phyloP scores from a whole-genome alignment of 2,797 vertebrate species.

The Macroramphosus scolopax region DNA sequence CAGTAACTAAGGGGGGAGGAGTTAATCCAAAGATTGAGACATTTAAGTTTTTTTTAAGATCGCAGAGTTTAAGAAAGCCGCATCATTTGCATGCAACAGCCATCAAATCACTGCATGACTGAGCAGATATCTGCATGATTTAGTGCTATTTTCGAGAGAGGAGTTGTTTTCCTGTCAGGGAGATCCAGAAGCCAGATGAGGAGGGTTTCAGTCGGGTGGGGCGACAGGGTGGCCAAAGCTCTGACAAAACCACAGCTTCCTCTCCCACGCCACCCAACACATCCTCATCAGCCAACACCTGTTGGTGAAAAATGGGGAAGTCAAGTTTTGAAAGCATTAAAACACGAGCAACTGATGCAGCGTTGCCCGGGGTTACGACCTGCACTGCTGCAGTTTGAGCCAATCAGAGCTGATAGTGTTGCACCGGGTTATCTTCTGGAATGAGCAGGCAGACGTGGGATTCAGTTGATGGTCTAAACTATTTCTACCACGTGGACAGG shows the following conservation, averaged over 20 bases:
- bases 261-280: constrained; percentile 52
- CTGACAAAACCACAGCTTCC: constrained; percentile 69
- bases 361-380: not conserved
- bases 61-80: not conserved
- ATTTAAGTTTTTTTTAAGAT: too few species aligned
- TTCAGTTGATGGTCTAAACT: constrained; percentile 14
- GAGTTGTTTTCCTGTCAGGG: constrained; percentile 4
- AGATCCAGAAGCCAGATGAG: constrained; percentile 26
- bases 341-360: constrained; percentile 8
- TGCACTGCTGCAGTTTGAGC: not conserved
- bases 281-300: constrained; percentile 35
- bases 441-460: not conserved
- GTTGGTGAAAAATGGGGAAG: constrained; percentile 40
- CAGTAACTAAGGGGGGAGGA: too few species aligned
- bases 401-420: not conserved
- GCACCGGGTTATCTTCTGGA: not conserved
- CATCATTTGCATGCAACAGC: too few species aligned
- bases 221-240: constrained; percentile 26
- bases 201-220: constrained; percentile 49
- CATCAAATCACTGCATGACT: too few species aligned
- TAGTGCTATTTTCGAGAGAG: too few species aligned
- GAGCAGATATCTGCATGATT: too few species aligned
- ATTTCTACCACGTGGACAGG: constrained; percentile 9
- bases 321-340: constrained; percentile 29
- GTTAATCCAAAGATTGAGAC: too few species aligned